Evolutionary conservation across 2,797 vertebrate species (phyloP), one percentile per base, ranked within the genome.

Genomic region (Babyrousa celebensis): DNA sequence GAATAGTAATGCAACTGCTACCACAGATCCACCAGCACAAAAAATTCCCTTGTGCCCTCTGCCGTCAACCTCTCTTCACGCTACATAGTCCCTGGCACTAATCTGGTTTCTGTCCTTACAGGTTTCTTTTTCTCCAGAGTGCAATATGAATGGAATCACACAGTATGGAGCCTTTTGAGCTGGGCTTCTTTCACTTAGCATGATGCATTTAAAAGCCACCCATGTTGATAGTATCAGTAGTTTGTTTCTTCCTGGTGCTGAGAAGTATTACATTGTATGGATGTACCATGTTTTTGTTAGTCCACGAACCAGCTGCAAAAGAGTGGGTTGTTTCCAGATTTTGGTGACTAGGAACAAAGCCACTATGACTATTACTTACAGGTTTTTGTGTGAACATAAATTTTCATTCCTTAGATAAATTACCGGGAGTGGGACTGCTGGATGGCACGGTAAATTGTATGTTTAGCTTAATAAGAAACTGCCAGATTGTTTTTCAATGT

Each of bases 391-490:
- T 68, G 58, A 83, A 89, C 17, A 63, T 48, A 54, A 71, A 89
- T 85, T 75, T 91, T 95, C 40, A 56, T n/a, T 67, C 68, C 43
- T 84, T 23, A 74, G 52, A n/a, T 95, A 80, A 71, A 83, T 77
- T 86, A 56, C 68, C 75, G 89, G 25, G 36, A 89, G 54, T 32
- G 7, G 17, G 29, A 85, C 40, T 92, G 20, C 8, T 71, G 68
- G 63, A 67, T 56, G 43, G 62, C 40, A 89, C 18, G 62, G 52
- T 60, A 84, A 83, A 80, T 0, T 52, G 21, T 52, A 87, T 16
- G 8, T 65, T 79, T 56, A 78, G 68, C 25, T 88, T 85, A 29
- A 36, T 72, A 60, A 84, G 56, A 92, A 88, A 79, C 20, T n/a
- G 32, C 10, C 15, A 85, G 43, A 12, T 20, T 80, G 10, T 36